phyloP scores from a whole-genome alignment of 2,797 vertebrate genomes.

The Selene dorsalis region DNA sequence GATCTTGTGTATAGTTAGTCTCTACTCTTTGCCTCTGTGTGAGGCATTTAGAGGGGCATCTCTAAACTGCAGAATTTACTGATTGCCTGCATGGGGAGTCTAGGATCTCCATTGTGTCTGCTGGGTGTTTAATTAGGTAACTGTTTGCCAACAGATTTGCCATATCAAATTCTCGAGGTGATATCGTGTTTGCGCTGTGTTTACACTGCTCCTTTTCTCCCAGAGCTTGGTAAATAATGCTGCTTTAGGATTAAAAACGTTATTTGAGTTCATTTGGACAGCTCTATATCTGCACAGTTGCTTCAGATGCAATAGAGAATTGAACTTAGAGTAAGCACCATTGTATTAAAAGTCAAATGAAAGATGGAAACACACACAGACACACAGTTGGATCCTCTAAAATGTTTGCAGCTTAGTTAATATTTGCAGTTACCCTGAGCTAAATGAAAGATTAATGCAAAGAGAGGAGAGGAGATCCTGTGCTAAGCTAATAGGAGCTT shows the following conservation, averaged over 20 bases:
- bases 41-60: too few species aligned
- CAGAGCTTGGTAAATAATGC: neutral
- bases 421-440: constrained; percentile 1
- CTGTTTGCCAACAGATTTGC: constrained; percentile 3
- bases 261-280: neutral
- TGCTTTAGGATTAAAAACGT: neutral
- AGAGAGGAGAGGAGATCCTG: neutral
- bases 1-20: too few species aligned
- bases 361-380: neutral
- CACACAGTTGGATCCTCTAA: neutral
- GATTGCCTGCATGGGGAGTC: too few species aligned
- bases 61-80: too few species aligned
- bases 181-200: neutral
- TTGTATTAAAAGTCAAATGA: neutral
- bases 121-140: neutral
- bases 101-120: neutral
- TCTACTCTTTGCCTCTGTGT: too few species aligned
- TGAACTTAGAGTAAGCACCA: neutral
- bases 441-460: neutral
- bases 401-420: neutral
- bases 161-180: neutral
- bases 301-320: neutral
- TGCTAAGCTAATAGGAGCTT: constrained; percentile 19
- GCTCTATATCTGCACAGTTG: neutral
- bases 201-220: neutral